phyloP scores from a whole-genome alignment of 2,888 invertebrate species.

The Pristionchus exspectatus region DNA sequence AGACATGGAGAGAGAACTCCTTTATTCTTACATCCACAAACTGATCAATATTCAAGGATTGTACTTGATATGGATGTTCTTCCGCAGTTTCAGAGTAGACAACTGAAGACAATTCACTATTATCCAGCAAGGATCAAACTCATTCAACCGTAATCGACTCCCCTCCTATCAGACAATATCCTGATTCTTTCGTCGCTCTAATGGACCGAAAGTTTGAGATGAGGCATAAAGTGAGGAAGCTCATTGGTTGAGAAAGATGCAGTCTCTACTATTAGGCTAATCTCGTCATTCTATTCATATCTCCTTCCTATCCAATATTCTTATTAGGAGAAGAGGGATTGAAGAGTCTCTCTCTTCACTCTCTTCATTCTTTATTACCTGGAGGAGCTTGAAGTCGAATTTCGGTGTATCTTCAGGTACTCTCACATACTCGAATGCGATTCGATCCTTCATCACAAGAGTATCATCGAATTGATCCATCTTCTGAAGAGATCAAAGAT shows the following conservation, averaged over 20 bases:
- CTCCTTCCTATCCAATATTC: not conserved
- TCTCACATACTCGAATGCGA: constrained; percentile 62
- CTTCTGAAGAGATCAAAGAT: constrained; percentile 43
- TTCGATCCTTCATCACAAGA: constrained; percentile 58
- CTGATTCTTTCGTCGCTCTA: not conserved
- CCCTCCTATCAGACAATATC: not conserved
- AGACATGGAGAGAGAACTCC: constrained; percentile 26
- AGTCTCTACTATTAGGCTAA: not conserved
- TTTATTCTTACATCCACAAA: constrained; percentile 31
- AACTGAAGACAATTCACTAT: not conserved
- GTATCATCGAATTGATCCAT: constrained; percentile 57
- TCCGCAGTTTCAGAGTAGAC: constrained; percentile 53
- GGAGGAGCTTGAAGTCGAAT: constrained; percentile 58
- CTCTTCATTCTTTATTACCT: constrained; percentile 22
- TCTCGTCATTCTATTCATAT: not conserved
- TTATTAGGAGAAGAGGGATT: not conserved
- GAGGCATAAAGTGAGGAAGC: constrained; percentile 11
- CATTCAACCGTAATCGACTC: constrained; percentile 2
- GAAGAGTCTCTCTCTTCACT: not conserved
- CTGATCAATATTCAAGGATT: constrained; percentile 56
- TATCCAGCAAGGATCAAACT: not conserved
- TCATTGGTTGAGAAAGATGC: not conserved
- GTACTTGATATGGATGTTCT: constrained; percentile 62
- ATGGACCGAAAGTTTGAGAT: constrained; percentile 31
- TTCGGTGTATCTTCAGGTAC: constrained; percentile 57